Conservation (phyloP, 2,888 invertebrate species). For the Stomorhina lunata region DNA sequence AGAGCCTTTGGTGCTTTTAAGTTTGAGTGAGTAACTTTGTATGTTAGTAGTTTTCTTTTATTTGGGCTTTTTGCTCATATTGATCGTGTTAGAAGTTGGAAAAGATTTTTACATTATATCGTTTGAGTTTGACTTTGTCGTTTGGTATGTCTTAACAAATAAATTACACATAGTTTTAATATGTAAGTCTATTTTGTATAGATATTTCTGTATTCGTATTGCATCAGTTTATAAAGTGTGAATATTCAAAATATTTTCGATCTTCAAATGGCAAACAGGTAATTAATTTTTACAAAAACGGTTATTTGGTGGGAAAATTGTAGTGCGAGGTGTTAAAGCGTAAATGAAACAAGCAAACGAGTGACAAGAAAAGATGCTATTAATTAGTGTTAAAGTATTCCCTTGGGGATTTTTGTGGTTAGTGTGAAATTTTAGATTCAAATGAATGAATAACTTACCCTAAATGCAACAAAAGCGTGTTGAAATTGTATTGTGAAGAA, state of each 20-base stretch:
- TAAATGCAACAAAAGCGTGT: constrained; percentile 18
- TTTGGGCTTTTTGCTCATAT: constrained; percentile 36
- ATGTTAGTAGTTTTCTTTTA: constrained; percentile 23
- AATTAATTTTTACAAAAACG: constrained; percentile 66
- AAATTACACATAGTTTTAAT: background rate
- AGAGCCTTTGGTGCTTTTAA: constrained; percentile 52
- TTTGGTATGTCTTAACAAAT: constrained; percentile 5
- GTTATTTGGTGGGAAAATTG: constrained; percentile 63
- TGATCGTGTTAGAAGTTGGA: constrained; percentile 33
- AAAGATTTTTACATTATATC: too few species aligned
- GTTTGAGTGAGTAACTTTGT: too few species aligned
- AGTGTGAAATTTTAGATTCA: background rate
- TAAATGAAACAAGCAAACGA: background rate
- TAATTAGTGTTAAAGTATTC: constrained; percentile 57
- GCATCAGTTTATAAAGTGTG: constrained; percentile 66
- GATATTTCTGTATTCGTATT: constrained; percentile 63
- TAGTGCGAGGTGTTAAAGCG: constrained; percentile 9
- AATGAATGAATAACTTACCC: constrained; percentile 37
- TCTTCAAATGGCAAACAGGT: constrained; percentile 62
- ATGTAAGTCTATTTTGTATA: background rate
- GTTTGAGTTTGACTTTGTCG: too few species aligned
- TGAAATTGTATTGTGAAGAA: too few species aligned
- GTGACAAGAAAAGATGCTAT: constrained; percentile 43
- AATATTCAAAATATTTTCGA: constrained; percentile 65
- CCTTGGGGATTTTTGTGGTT: constrained; percentile 36